These are phyloP conservation scores for Malurus cyaneus DNA, from an alignment of 2,113 vertebrate genomes.

Conservation along the genomic window DNA sequence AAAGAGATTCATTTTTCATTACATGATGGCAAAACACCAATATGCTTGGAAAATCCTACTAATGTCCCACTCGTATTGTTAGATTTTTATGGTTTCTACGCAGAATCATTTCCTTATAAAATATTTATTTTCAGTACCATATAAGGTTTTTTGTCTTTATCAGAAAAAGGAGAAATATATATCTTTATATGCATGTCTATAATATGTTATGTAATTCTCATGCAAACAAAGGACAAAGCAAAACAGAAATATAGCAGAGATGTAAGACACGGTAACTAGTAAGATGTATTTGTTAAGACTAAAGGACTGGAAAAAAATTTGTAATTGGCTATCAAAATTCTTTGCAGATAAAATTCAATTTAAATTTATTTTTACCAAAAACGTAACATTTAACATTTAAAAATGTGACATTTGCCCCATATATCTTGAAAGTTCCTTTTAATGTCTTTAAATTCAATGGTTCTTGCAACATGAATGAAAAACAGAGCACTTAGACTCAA, in stretches of 20 bases:
- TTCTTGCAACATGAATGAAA: not conserved
- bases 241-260: not conserved
- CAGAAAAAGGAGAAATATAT: not conserved
- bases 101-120: not conserved
- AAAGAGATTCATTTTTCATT: not conserved
- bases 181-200: too few relatives aligned
- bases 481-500: not conserved
- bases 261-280: not conserved
- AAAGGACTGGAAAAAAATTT: not conserved
- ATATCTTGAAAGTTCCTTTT: not conserved
- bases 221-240: not conserved
- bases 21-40: not conserved
- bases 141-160: not conserved
- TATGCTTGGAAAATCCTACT: not conserved
- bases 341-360: not conserved
- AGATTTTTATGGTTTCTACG: not conserved
- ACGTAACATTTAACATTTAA: not conserved
- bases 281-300: not conserved
- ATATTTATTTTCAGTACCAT: not conserved
- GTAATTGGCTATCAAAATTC: not conserved
- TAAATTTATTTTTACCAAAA: not conserved
- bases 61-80: not conserved
- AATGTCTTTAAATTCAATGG: not conserved
- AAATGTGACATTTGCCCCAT: not conserved
- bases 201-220: not conserved